Evolutionary conservation across 2,888 invertebrate genomes (phyloP).

Genomic region (Drosophila meridiana): DNA sequence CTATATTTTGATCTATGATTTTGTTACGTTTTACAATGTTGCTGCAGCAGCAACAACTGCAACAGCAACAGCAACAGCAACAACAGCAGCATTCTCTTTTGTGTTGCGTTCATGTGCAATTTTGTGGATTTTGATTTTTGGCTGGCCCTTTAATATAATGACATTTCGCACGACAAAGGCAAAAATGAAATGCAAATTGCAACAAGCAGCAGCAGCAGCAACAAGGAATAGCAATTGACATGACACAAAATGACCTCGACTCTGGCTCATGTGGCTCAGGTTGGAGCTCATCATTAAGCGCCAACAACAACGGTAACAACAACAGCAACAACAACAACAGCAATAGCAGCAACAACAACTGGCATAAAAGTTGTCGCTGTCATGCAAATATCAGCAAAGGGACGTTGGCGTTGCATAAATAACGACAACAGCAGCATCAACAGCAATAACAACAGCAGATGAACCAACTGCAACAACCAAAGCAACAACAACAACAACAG

Average conservation of each 20-base stretch:
- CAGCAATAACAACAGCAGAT: slow-evolving; percentile 47
- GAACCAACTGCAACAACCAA: slow-evolving; percentile 25
- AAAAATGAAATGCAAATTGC: slow-evolving; percentile 75
- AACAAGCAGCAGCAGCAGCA: slow-evolving; percentile 44
- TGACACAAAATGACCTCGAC: slow-evolving; percentile 65
- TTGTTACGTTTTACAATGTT: slow-evolving; percentile 28
- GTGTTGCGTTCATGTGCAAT: slow-evolving; percentile 5
- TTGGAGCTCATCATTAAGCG: slow-evolving; percentile 71
- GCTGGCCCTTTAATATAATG: slow-evolving; percentile 71
- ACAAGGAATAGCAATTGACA: slow-evolving; percentile 49
- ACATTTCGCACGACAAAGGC: slow-evolving; percentile 70
- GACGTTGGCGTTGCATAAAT: slow-evolving; percentile 68
- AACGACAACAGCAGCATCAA: slow-evolving; percentile 51
- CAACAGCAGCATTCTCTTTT: neutral
- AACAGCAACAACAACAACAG: slow-evolving; percentile 11
- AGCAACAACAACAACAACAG: slow-evolving; percentile 3
- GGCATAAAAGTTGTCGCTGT: slow-evolving; percentile 46
- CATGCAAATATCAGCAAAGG: slow-evolving; percentile 61
- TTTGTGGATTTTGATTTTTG: slow-evolving; percentile 39
- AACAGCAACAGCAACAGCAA: neutral
- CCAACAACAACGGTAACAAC: slow-evolving; percentile 18
- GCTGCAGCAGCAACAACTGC: slow-evolving; percentile 3
- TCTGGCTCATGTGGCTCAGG: slow-evolving; percentile 41
- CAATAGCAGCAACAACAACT: slow-evolving; percentile 24
- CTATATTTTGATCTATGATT: slow-evolving; percentile 31